phyloP scores from a whole-genome alignment of 2,797 vertebrate genomes.

The Somateria mollissima region DNA sequence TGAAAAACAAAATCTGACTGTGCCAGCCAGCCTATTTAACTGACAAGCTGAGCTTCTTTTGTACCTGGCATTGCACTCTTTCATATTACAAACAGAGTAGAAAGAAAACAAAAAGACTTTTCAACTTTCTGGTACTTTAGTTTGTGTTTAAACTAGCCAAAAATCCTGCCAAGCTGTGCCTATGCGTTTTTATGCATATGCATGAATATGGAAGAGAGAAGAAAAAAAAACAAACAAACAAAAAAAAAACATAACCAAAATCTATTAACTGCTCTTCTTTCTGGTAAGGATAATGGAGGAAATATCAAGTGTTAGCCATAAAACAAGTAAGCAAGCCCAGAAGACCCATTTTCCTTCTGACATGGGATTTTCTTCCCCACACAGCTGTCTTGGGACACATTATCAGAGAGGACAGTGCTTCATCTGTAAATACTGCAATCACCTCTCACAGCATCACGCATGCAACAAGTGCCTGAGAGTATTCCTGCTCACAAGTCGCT shows the following conservation, averaged over 20 bases:
- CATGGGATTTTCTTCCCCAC: not conserved
- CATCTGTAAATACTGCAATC: not conserved
- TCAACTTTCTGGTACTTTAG: not conserved
- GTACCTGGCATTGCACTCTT: not conserved
- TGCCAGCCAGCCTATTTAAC: not conserved
- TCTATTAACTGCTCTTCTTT: not conserved
- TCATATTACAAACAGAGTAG: not conserved
- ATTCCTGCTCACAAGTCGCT: not conserved
- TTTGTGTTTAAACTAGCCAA: slow-evolving; percentile 6
- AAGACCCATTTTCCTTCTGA: not conserved
- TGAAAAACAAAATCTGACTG: slow-evolving; percentile 19
- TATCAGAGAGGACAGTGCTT: not conserved
- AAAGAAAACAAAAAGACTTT: not conserved
- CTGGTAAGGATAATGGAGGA: not conserved
- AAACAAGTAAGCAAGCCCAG: not conserved
- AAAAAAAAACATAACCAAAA: not conserved
- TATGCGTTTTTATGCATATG: rapidly evolving
- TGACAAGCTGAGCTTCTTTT: not conserved
- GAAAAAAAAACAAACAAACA: not conserved
- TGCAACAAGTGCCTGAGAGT: not conserved
- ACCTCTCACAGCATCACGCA: not conserved
- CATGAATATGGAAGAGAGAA: not conserved
- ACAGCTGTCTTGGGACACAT: not conserved
- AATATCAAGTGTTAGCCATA: not conserved
- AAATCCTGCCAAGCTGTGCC: slow-evolving; percentile 24